Conservation (phyloP, 2,888 invertebrate species). For the Apamea crenata region DNA sequence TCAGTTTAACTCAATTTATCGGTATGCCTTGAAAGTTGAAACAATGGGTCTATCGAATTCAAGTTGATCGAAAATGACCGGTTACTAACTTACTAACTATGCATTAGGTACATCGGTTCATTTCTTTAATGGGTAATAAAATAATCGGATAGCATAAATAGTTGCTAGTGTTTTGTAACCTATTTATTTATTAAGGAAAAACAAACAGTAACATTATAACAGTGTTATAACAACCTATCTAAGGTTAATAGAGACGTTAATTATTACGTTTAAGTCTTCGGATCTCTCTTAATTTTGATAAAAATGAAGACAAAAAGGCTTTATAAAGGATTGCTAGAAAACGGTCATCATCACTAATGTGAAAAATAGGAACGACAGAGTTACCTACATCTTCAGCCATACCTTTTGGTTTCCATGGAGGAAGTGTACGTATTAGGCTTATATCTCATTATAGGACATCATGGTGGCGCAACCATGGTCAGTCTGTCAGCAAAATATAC, state of each 20-base stretch:
- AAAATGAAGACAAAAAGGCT: background rate
- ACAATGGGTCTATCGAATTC: constrained; percentile 51
- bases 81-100: constrained; percentile 13
- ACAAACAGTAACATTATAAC: too few species aligned
- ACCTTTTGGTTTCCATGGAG: background rate
- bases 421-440: background rate
- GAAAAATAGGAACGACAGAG: background rate
- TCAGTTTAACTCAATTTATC: constrained; percentile 38
- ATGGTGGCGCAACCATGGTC: background rate
- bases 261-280: constrained; percentile 2
- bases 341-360: background rate
- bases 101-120: background rate
- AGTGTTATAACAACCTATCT: too few species aligned
- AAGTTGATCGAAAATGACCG: constrained; percentile 29
- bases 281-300: constrained; percentile 1
- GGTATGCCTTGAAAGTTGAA: constrained; percentile 26
- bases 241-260: constrained; percentile 14
- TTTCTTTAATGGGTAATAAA: constrained; percentile 10
- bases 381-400: background rate
- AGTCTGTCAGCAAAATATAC: background rate
- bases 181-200: too few species aligned
- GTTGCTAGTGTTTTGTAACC: constrained; percentile 7
- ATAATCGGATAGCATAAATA: background rate
- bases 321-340: background rate
- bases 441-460: background rate